Evolutionary conservation across 37 sponge, comb jelly and placozoan genomes (phyloP), one percentile per base, ranked within the genome.

Genomic region (Corticium candelabrum): DNA sequence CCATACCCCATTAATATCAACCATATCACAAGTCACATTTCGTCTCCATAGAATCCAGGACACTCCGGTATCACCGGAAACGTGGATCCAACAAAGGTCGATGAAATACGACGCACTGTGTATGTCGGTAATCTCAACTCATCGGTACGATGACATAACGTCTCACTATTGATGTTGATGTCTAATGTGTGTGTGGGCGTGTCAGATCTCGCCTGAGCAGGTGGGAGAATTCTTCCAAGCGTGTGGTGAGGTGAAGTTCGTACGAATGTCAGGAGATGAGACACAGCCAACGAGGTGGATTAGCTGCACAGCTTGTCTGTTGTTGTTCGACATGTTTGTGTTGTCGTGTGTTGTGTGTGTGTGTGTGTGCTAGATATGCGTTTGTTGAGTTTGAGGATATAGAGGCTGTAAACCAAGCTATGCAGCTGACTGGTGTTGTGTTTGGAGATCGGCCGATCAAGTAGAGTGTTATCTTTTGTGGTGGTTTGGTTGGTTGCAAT

Each of bases 311-410:
- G 7, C n/a, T 38, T 37, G 34, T 1, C 67, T 37, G 7, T 62
- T 29, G 62, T 4, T 70, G 4, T 76, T 11, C 32, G 4, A 7
- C 4, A 76, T 3, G 27, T 3, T 4, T 76, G 29, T 80, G 29
- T 36, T 93, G 97, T 74, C 93, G 93, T 85, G 98, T 90, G n/a
- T 96, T 96, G 87, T 83, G 93, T 4, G 98, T 93, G 83, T 96
- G 90, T 87, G 72, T 89, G 2, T n/a, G n/a, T n/a, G 77, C 30
- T 36, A 96, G 97, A 75, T 96, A 93, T 85, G 98, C 91, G n/a
- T 96, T 96, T 89, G 85, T 96, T 4, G 98, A 96, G 83, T 96
- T 94, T 87, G 72, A 89, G 2, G 79, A 80, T 38, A 88, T 83
- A 1, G 86, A 83, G 35, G 93, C 98, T 0, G 89, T 96, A 40